These are phyloP conservation scores for Bhutanitis thaidina DNA, from an alignment of 2,888 invertebrate species.

Conservation along the genomic window DNA sequence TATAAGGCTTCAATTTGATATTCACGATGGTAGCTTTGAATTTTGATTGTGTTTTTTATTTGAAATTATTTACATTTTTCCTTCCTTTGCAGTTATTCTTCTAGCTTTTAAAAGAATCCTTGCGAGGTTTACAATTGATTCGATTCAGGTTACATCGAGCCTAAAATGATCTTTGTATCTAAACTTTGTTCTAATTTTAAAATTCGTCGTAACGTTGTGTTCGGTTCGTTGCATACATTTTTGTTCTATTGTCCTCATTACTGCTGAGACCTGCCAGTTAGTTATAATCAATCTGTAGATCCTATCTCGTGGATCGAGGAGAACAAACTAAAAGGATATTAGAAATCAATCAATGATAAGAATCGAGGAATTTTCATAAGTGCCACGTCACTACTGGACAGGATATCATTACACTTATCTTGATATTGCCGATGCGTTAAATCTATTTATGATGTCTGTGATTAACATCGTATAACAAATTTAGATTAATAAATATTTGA, in stretches of 20 bases:
- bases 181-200: too few species aligned
- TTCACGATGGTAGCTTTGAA: not conserved
- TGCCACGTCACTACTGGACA: conserved; percentile 15
- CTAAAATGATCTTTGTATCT: too few species aligned
- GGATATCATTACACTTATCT: conserved; percentile 6
- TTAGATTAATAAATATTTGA: not conserved
- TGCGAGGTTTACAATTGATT: too few species aligned
- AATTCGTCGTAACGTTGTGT: too few species aligned
- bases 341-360: conserved; percentile 17
- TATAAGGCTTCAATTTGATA: not conserved
- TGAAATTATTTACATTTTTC: not conserved
- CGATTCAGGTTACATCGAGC: too few species aligned
- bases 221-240: not conserved
- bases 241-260: not conserved
- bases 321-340: conserved; percentile 18
- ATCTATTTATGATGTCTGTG: conserved; percentile 9
- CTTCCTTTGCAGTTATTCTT: not conserved
- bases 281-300: not conserved
- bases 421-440: not conserved
- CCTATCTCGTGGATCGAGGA: conserved; percentile 1
- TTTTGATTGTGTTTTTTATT: not conserved
- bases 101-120: too few species aligned
- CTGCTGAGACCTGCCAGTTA: not conserved
- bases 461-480: not conserved
- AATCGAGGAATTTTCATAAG: conserved; percentile 16